These are phyloP conservation scores for Rhagoletis pomonella DNA, from an alignment of 1,140 invertebrate genomes.

Conservation along the genomic window DNA sequence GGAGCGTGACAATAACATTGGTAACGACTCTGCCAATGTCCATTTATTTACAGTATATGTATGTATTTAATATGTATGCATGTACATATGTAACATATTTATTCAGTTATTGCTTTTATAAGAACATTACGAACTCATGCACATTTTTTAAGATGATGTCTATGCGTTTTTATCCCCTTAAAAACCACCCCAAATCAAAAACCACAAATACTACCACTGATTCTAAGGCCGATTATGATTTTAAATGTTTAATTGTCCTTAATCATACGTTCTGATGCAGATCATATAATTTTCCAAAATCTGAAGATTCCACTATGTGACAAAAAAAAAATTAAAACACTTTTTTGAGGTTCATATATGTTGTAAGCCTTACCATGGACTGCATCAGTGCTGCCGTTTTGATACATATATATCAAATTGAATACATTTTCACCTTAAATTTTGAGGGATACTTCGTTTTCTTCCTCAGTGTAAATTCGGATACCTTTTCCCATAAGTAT, in stretches of 20 bases:
- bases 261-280: too few relatives aligned
- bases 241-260: neutral
- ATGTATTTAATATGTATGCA: neutral
- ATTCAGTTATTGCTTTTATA: conserved; percentile 9
- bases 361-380: too few relatives aligned
- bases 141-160: neutral
- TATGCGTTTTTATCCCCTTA: neutral
- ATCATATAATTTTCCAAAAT: too few relatives aligned
- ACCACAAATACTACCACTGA: neutral
- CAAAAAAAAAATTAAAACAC: too few relatives aligned
- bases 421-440: too few relatives aligned
- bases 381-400: too few relatives aligned
- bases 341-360: too few relatives aligned
- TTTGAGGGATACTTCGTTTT: too few relatives aligned
- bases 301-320: too few relatives aligned
- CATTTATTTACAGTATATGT: conserved; percentile 4
- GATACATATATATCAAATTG: too few relatives aligned
- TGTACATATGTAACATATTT: neutral
- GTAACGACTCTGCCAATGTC: conserved; percentile 7
- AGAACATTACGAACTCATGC: neutral
- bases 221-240: neutral
- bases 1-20: conserved; percentile 32
- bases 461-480: too few relatives aligned
- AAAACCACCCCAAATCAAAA: neutral
- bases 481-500: too few relatives aligned